Percentiles rank a stretch among this genome's conserved stretches.
Conservation (phyloP, 2,888 invertebrate species). For the Cylloceria caligata region DNA sequence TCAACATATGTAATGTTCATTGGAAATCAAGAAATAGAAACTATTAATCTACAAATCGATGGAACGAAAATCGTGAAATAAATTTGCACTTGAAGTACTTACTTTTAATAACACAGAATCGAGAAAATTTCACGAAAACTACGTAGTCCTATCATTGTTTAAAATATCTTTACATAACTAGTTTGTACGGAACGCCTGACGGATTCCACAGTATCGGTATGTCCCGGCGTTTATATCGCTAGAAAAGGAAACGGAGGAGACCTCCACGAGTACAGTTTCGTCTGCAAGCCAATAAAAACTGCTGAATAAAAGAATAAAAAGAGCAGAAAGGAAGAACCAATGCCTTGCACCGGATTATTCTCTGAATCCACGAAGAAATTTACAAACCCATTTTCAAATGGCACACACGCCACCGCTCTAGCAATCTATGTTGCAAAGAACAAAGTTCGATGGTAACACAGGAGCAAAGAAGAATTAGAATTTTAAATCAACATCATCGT, state of each 20-base stretch:
- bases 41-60: no score
- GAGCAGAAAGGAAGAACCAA: slow-evolving; percentile 7
- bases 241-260: not conserved
- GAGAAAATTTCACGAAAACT: no score
- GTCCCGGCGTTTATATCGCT: not conserved
- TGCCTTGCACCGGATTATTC: slow-evolving; percentile 7
- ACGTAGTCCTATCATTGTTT: no score
- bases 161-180: no score
- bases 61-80: not conserved
- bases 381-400: slow-evolving; percentile 74
- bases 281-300: slow-evolving; percentile 15
- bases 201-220: not conserved
- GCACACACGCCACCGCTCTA: slow-evolving; percentile 56
- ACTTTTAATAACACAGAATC: not conserved
- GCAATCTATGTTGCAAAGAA: slow-evolving; percentile 70
- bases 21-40: not conserved
- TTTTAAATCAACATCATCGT: slow-evolving; percentile 79
- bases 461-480: slow-evolving; percentile 75
- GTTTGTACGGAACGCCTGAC: not conserved
- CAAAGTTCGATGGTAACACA: slow-evolving; percentile 64
- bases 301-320: slow-evolving; percentile 40
- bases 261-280: slow-evolving; percentile 4
- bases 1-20: not conserved
- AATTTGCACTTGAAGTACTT: not conserved
- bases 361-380: slow-evolving; percentile 52